Conservation (phyloP, 2,113 vertebrate genomes). For the Alethe diademata region DNA sequence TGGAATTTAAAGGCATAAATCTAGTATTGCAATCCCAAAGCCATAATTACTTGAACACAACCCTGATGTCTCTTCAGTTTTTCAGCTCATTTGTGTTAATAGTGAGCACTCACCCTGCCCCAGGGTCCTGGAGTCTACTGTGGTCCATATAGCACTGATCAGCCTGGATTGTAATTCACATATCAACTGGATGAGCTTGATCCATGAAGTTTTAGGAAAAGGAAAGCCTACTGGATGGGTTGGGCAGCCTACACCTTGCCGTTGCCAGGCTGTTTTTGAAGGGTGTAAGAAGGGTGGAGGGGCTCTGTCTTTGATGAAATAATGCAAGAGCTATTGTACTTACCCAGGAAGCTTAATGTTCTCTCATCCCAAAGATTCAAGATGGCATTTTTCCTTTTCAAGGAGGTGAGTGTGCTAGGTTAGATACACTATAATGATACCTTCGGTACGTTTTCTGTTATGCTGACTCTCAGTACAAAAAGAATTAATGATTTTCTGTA, state of each 20-base stretch:
- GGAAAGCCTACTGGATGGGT: accelerated
- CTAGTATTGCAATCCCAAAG: background rate
- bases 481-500: background rate
- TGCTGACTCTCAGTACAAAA: background rate
- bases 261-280: background rate
- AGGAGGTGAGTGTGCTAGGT: background rate
- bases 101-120: background rate
- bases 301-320: background rate
- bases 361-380: background rate
- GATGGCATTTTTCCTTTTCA: background rate
- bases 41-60: background rate
- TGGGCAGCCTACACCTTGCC: background rate
- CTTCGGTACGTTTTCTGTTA: background rate
- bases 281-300: background rate
- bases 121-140: background rate
- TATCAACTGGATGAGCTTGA: background rate
- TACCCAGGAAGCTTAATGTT: background rate
- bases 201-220: background rate
- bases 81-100: background rate
- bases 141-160: background rate
- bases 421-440: background rate
- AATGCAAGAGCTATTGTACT: background rate
- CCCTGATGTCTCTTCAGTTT: background rate
- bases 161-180: background rate
- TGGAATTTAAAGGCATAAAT: background rate